These are phyloP conservation scores for Enteromius trimaculatus DNA, from an alignment of 2,797 vertebrate genomes.

Conservation along the genomic window DNA sequence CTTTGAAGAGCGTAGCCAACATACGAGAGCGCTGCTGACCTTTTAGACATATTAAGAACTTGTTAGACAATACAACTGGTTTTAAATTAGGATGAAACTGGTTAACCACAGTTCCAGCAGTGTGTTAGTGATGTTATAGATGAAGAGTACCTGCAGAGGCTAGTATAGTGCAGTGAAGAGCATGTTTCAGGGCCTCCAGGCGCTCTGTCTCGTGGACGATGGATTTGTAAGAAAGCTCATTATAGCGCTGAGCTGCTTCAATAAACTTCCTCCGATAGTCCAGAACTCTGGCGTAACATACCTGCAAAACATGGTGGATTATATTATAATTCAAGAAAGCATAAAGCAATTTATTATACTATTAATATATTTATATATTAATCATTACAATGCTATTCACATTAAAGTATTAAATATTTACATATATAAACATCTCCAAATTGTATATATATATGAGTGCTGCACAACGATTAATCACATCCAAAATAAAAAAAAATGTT, in stretches of 20 bases:
- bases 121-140: background rate
- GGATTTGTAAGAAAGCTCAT: conserved; percentile 96
- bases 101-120: background rate
- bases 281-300: conserved; percentile 95
- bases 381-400: background rate
- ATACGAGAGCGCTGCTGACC: conserved; percentile 98
- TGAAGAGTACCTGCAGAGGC: conserved; percentile 92
- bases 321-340: background rate
- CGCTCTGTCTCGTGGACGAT: conserved; percentile 96
- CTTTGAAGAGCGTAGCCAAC: conserved; percentile 98
- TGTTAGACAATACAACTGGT: background rate
- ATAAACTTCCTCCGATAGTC: conserved; percentile 99
- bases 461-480: too few relatives aligned
- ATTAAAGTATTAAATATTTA: background rate
- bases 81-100: background rate
- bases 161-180: conserved; percentile 96
- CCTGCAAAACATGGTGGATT: conserved; percentile 70
- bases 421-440: background rate
- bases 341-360: background rate
- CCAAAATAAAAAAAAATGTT: too few relatives aligned
- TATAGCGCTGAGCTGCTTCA: conserved; percentile 97
- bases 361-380: background rate
- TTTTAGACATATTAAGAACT: conserved; percentile 57
- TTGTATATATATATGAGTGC: too few relatives aligned
- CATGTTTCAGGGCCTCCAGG: conserved; percentile 96